phyloP scores from a whole-genome alignment of 2,113 vertebrate species.

The Sander lucioperca region DNA sequence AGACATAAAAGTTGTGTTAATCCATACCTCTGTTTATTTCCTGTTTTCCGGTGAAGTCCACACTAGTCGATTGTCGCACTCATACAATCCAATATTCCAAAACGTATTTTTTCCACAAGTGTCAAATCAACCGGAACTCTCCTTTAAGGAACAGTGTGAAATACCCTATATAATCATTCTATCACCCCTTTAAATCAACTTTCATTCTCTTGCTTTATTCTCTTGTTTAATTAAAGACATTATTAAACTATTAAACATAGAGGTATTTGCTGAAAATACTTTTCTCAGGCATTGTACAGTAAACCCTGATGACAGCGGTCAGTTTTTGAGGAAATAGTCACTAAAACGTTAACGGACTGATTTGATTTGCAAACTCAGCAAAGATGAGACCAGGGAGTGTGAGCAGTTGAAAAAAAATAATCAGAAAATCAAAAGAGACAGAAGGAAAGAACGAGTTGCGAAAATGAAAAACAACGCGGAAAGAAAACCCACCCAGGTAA shows the following conservation, averaged over 20 bases:
- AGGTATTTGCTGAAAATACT: background rate
- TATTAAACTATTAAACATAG: no score
- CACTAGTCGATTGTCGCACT: no score
- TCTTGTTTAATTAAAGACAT: background rate
- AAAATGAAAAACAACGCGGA: conserved; percentile 9
- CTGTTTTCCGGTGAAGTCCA: no score
- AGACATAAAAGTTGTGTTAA: no score
- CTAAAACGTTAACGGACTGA: background rate
- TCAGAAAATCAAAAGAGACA: background rate
- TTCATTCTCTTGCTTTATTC: background rate
- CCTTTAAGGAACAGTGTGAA: no score
- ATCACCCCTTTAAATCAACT: background rate
- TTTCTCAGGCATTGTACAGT: background rate
- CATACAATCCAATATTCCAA: no score
- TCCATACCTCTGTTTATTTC: no score
- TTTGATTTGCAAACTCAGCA: background rate
- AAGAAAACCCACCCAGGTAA: conserved; percentile 6
- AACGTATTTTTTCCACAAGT: no score
- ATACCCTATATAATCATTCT: no score
- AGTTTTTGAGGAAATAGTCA: background rate
- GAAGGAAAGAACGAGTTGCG: background rate
- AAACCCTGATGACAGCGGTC: background rate
- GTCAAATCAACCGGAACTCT: no score
- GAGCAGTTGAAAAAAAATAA: background rate
- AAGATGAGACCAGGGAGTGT: background rate